Evolutionary conservation across 2,797 vertebrate genomes (phyloP).

Genomic region (Myioborus miniatus): DNA sequence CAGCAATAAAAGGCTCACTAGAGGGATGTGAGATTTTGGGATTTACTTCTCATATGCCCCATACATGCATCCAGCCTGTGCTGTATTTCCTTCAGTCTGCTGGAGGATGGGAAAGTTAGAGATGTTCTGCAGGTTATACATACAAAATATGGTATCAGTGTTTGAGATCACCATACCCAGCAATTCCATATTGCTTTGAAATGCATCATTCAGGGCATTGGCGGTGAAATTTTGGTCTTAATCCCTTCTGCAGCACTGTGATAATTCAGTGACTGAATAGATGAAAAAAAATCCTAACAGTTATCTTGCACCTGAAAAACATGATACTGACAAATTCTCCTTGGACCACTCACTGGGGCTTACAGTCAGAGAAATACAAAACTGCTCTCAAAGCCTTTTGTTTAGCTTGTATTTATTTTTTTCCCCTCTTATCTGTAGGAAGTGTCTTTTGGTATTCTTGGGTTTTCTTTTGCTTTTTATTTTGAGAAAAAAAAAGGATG

Average conservation of each 20-base stretch:
- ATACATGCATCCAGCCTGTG: neutral
- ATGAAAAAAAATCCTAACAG: neutral
- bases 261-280: neutral
- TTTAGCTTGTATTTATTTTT: neutral
- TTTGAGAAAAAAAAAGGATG: neutral
- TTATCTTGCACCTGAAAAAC: neutral
- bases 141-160: fast-evolving
- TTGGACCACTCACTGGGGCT: neutral
- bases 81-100: neutral
- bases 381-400: neutral
- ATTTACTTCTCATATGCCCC: neutral
- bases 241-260: neutral
- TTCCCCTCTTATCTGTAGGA: neutral
- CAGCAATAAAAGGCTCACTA: neutral
- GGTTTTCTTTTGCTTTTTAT: neutral
- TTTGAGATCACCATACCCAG: neutral
- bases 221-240: neutral
- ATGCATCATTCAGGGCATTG: neutral
- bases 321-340: neutral
- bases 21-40: neutral
- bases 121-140: neutral
- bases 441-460: neutral
- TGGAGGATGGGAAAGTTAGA: neutral
- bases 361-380: neutral
- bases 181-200: neutral